Conservation (phyloP, 2,888 invertebrate genomes). For the Marronus borbonicus region DNA sequence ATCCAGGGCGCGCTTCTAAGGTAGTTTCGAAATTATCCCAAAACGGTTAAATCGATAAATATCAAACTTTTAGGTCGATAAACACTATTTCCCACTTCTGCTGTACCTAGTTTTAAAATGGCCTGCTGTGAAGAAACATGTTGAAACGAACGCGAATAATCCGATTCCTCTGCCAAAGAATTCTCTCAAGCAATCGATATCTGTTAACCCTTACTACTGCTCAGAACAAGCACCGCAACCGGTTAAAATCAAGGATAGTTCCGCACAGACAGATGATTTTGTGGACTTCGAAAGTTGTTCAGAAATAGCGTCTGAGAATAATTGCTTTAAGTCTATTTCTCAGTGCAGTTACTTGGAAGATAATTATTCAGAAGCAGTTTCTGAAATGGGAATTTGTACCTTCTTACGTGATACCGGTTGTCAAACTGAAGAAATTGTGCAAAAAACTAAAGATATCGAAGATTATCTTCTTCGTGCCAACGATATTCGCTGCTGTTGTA, state of each 20-base stretch:
- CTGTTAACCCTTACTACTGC: background rate
- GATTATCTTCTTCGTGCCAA: background rate
- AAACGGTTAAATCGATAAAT: background rate
- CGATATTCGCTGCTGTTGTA: slow-evolving; percentile 43
- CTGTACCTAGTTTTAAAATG: slow-evolving; percentile 49
- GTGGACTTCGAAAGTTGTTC: background rate
- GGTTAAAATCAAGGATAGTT: slow-evolving; percentile 24
- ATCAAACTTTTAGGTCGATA: slow-evolving; percentile 43
- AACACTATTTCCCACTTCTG: slow-evolving; percentile 47
- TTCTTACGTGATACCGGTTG: slow-evolving; percentile 46
- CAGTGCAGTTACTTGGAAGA: background rate
- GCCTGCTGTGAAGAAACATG: slow-evolving; percentile 33
- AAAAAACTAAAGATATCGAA: slow-evolving; percentile 15
- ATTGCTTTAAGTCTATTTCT: background rate
- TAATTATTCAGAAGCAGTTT: slow-evolving; percentile 27
- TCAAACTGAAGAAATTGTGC: slow-evolving; percentile 40
- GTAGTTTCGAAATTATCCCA: background rate
- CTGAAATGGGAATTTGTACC: slow-evolving; percentile 13
- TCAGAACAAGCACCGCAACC: background rate
- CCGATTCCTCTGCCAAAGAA: background rate
- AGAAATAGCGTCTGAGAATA: slow-evolving; percentile 28
- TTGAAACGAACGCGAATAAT: background rate
- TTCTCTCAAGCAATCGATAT: background rate
- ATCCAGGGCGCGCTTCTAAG: slow-evolving; percentile 47
- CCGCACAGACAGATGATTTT: slow-evolving; percentile 44